Evolutionary conservation across 2,113 vertebrate genomes (phyloP), one percentile per base, ranked within the genome.

Genomic region (Alces alces): DNA sequence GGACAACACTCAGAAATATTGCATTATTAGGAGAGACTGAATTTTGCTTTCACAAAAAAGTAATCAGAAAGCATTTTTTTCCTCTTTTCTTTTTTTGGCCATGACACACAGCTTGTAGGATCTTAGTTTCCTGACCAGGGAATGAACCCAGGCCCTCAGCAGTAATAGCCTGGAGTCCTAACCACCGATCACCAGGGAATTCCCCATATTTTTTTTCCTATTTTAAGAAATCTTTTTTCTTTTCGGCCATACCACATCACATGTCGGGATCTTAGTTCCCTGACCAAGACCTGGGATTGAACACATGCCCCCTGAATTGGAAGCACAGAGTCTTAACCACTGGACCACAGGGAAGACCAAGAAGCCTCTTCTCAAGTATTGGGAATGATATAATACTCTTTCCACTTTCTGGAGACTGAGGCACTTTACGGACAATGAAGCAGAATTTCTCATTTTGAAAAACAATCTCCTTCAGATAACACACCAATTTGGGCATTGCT

Each of bases 401-500:
- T 87, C 8, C 17, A 84, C 47, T 94, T 94, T 86, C 43, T 79
- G n/a, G 27, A 89, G 45, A 93, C 19, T 70, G 10, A 91, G 23
- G 12, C 55, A 84, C 6, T 96, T 96, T 79, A 36, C n/a, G 15
- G 8, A 92, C 25, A 89, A 88, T 15, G 7, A 93, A 94, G 15
- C 80, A 43, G 73, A 79, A 86, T 10, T 93, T 58, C 9, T 92
- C 57, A 78, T 95, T 96, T 55, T 64, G 47, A 60, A 95, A 96
- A 91, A 79, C 13, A 76, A 25, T 82, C 30, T 86, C 73, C 87
- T 86, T 94, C 61, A 61, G 43, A 1, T 80, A 91, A 98, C 99
- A 97, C 98, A 99, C 99, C 55, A 96, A 95, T 80, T 97, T 98
- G 33, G 99, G 99, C 99, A 99, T 99, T 54, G 99, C 99, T 5